Percentiles rank a stretch among this genome's conserved stretches.
These are phyloP conservation scores for Gyrodactylus bullatarudis DNA, from an alignment of 1,140 invertebrate species.

Conservation along the genomic window DNA sequence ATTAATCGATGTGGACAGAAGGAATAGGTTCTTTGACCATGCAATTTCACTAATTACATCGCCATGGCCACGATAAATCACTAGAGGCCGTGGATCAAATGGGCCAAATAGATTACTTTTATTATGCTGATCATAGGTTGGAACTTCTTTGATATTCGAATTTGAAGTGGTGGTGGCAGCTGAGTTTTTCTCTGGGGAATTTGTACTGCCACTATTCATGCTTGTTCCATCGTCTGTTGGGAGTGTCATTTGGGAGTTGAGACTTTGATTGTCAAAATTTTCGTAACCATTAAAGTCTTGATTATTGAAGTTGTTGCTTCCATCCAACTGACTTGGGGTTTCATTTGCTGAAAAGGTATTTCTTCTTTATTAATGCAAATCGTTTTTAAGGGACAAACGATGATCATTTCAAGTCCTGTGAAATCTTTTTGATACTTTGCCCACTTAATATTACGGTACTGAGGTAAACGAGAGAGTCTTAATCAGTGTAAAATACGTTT, in stretches of 20 bases:
- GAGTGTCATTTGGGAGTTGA: not conserved
- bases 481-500: no score
- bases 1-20: slow-evolving; percentile 85
- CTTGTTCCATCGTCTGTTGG: not conserved
- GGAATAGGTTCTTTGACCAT: slow-evolving; percentile 44
- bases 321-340: not conserved
- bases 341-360: no score
- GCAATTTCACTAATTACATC: not conserved
- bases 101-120: no score
- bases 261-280: not conserved
- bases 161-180: not conserved
- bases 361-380: no score
- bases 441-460: no score
- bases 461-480: no score
- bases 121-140: no score
- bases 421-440: no score
- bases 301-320: no score
- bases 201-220: not conserved
- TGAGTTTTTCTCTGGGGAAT: not conserved
- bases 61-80: slow-evolving; percentile 3
- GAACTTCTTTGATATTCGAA: not conserved
- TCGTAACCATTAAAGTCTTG: not conserved
- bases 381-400: no score
- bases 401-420: no score
- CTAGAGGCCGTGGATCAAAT: not conserved